Evolutionary conservation across 1,140 invertebrate genomes (phyloP), one percentile per base, ranked within the genome.

Genomic region (Anagrus nilaparvatae): DNA sequence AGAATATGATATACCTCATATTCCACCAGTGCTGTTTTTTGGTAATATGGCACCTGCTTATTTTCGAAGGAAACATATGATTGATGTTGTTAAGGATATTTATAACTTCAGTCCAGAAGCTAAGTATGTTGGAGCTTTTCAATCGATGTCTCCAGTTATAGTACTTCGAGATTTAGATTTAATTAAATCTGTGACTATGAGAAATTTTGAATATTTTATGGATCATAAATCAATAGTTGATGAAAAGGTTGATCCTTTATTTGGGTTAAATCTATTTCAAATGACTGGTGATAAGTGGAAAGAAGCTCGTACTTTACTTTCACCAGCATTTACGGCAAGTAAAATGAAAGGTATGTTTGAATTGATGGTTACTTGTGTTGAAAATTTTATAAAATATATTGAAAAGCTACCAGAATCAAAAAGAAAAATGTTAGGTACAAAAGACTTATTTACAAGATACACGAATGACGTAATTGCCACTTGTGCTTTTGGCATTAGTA

Each of bases 201-300:
- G 69, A 46, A 65, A 67, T 46, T 73, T 72, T 45, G 40, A 55
- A 5, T 30, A 54, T 39, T 69, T 67, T 48, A 46, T 53, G 10
- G 55, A 65, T 40, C 61, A 64, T 40, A 56, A 58, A 18, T 54
- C 60, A 4, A 47, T 49, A 14, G 48, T 58, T 2, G 53, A 63
- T 29, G 49, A 55, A 23, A 43, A 55, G 19, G 29, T 51, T 8
- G 55, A 62, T 30, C 56, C 60, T 3, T 41, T 64, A 2, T 44
- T 61, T 8, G 53, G 43, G 3, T 53, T 50, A 40, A 63, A 53
- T 54, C 46, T 61, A 4, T 56, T 60, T 35, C 31, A 51, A 4
- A 34, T 61, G 20, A 52, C 46, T 50, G 60, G 55, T 6, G 40
- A 64, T 23, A 46, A 57, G 29, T 70, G 67, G 64, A 52, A 54